These are phyloP conservation scores for Peromyscus polionotus DNA, from an alignment of 2,113 vertebrate genomes.

Conservation along the genomic window DNA sequence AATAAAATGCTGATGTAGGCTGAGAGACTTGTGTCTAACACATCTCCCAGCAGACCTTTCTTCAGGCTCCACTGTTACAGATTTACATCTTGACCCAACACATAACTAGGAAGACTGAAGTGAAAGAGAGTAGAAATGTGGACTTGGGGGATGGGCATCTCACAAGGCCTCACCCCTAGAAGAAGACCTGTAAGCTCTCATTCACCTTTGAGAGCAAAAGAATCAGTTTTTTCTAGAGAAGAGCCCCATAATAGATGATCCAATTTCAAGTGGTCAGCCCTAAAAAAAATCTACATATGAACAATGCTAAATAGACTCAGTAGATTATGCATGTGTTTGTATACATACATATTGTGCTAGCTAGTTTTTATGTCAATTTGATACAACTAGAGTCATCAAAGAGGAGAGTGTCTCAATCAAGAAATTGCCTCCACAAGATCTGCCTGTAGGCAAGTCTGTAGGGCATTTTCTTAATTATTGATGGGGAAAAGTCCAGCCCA, in stretches of 20 bases:
- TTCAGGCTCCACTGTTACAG: neutral
- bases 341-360: neutral
- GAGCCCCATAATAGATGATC: neutral
- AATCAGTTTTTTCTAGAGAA: neutral
- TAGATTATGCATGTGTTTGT: neutral
- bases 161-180: neutral
- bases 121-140: neutral
- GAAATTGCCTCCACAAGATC: neutral
- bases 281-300: neutral
- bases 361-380: neutral
- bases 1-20: neutral
- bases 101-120: neutral
- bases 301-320: neutral
- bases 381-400: neutral
- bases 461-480: neutral
- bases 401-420: neutral
- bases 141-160: neutral
- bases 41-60: neutral
- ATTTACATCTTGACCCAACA: neutral
- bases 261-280: neutral
- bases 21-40: neutral
- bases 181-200: neutral
- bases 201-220: neutral
- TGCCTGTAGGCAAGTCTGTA: neutral
- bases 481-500: neutral